Conservation (phyloP, 92 coral and sea anemone genomes). For the Scolanthus callimorphus region DNA sequence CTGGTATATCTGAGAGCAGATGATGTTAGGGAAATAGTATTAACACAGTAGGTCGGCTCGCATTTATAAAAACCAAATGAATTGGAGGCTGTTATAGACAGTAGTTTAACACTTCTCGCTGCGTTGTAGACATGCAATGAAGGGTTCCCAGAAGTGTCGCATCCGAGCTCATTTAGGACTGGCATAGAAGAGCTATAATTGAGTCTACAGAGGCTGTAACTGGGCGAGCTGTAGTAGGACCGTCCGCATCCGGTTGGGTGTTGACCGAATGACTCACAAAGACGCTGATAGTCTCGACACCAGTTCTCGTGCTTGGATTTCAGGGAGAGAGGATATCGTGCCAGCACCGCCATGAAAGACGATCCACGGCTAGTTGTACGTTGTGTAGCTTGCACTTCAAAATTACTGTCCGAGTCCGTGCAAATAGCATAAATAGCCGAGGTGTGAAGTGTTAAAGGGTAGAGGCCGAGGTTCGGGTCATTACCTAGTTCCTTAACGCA, state of each 20-base stretch:
- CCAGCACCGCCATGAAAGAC: constrained; percentile 25
- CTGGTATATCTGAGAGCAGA: constrained; percentile 13
- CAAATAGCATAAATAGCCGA: constrained; percentile 33
- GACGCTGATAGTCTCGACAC: constrained; percentile 54
- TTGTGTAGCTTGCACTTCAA: constrained; percentile 31
- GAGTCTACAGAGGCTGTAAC: constrained; percentile 2
- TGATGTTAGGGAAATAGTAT: constrained; percentile 14
- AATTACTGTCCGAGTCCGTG: constrained; percentile 48
- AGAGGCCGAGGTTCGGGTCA: constrained; percentile 10
- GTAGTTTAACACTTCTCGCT: background rate
- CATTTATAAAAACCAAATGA: constrained; percentile 33
- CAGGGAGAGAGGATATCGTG: constrained; percentile 14
- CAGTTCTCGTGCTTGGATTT: constrained; percentile 38
- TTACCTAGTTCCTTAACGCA: constrained; percentile 20
- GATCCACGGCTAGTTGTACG: constrained; percentile 1
- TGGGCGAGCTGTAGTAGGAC: background rate
- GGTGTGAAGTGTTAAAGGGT: constrained; percentile 6
- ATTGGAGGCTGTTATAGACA: constrained; percentile 18
- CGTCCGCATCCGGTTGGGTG: constrained; percentile 36
- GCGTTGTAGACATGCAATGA: no score
- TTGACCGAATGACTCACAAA: constrained; percentile 34
- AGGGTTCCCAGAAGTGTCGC: background rate
- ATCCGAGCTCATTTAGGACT: constrained; percentile 4
- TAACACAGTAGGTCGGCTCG: constrained; percentile 3
- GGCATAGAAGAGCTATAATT: constrained; percentile 36